A percentile compares a stretch with the other conserved stretches of the same genome.
phyloP scores from a whole-genome alignment of 2,888 invertebrate species.

The Agriotes lineatus region DNA sequence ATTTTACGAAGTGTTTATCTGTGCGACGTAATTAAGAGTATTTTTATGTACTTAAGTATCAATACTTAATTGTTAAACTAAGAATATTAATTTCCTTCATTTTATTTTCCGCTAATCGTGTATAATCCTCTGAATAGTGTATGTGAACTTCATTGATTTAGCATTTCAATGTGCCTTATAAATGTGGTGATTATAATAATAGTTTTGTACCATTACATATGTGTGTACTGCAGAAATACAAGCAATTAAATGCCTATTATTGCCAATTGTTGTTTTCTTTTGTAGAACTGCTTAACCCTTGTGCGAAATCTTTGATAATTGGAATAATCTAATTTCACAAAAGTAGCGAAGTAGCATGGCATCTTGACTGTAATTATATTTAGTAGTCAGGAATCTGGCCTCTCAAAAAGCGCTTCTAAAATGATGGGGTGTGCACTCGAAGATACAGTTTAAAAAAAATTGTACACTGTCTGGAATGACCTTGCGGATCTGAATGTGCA shows the following conservation, averaged over 20 bases:
- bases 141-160: constrained; percentile 21
- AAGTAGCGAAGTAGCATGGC: too few relatives aligned
- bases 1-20: constrained; percentile 1
- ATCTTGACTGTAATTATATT: too few relatives aligned
- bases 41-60: constrained; percentile 38
- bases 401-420: too few relatives aligned
- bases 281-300: background rate
- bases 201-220: constrained; percentile 37
- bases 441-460: too few relatives aligned
- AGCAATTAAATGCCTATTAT: constrained; percentile 24
- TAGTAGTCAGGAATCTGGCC: too few relatives aligned
- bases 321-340: too few relatives aligned
- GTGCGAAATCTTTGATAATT: too few relatives aligned
- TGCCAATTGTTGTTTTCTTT: background rate
- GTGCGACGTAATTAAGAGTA: constrained; percentile 23
- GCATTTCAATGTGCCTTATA: constrained; percentile 42
- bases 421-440: too few relatives aligned
- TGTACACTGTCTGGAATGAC: too few relatives aligned
- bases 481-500: too few relatives aligned
- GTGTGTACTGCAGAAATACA: constrained; percentile 30
- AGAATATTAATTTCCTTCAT: constrained; percentile 1
- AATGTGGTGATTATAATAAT: constrained; percentile 44
- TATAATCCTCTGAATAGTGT: constrained; percentile 8
- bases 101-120: background rate
- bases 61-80: constrained; percentile 21